These are phyloP conservation scores for Monochamus saltuarius DNA, from an alignment of 1,140 invertebrate genomes.

Conservation along the genomic window DNA sequence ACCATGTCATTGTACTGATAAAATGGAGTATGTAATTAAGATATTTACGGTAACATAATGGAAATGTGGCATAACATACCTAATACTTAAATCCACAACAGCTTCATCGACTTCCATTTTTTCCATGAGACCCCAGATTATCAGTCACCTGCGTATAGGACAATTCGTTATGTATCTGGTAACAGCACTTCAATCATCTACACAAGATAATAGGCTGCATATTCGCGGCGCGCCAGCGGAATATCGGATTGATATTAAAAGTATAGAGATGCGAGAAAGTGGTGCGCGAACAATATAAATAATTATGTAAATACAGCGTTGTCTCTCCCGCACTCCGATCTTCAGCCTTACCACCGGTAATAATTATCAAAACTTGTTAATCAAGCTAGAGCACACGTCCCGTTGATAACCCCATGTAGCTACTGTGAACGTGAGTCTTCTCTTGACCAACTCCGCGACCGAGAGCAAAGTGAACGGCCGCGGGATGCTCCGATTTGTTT, in stretches of 20 bases:
- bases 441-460: constrained; percentile 27
- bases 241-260: too few relatives aligned
- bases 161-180: neutral
- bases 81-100: constrained; percentile 72
- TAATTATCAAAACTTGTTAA: neutral
- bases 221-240: too few relatives aligned
- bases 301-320: too few relatives aligned
- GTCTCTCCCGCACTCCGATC: too few relatives aligned
- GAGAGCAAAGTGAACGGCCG: constrained; percentile 28
- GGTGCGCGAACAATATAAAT: too few relatives aligned
- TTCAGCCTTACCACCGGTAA: neutral
- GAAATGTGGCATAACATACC: constrained; percentile 54
- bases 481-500: too few relatives aligned
- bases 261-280: too few relatives aligned
- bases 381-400: constrained; percentile 25
- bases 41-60: neutral
- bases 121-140: constrained; percentile 18
- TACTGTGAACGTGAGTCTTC: constrained; percentile 34
- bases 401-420: constrained; percentile 26
- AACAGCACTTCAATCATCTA: neutral
- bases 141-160: neutral
- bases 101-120: constrained; percentile 63
- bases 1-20: too few relatives aligned
- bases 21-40: too few relatives aligned
- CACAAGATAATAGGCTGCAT: too few relatives aligned